A percentile compares a stretch with the other conserved stretches of the same genome.
Evolutionary conservation across 2,113 vertebrate genomes (phyloP).

Genomic region (Eudorcas thomsonii): DNA sequence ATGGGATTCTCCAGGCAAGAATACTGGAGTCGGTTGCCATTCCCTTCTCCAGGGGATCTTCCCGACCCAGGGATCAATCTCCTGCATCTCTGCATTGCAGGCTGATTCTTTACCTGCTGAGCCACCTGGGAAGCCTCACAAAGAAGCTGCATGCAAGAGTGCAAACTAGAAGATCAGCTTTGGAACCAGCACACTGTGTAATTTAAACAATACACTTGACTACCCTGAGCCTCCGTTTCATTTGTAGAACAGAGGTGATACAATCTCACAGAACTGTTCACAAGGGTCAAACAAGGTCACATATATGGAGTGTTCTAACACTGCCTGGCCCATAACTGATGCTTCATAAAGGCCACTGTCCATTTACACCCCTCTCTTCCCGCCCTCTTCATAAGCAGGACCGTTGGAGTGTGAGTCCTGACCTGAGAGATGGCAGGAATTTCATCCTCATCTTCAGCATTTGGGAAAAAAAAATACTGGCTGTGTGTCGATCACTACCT

Average conservation of each 20-base stretch:
- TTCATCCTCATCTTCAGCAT: background rate
- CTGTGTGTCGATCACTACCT: background rate
- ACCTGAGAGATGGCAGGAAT: background rate
- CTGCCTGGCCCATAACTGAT: background rate
- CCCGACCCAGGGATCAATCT: background rate
- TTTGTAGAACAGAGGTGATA: background rate
- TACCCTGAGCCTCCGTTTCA: background rate
- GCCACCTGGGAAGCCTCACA: background rate
- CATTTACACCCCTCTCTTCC: background rate
- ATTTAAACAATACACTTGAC: background rate
- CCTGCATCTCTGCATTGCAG: background rate
- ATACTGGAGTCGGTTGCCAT: background rate
- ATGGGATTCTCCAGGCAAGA: background rate
- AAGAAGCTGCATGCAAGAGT: background rate
- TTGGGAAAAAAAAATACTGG: background rate
- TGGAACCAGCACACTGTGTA: background rate
- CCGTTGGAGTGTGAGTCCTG: background rate
- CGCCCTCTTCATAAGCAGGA: background rate
- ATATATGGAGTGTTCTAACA: background rate
- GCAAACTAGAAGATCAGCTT: background rate
- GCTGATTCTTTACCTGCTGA: background rate
- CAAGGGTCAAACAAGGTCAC: background rate
- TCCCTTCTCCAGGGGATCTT: background rate
- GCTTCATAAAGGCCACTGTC: background rate
- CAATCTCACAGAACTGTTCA: background rate